Percentiles rank a stretch among this genome's conserved stretches.
Conservation (phyloP, 2,888 invertebrate genomes). For the Chironomus riparius region DNA sequence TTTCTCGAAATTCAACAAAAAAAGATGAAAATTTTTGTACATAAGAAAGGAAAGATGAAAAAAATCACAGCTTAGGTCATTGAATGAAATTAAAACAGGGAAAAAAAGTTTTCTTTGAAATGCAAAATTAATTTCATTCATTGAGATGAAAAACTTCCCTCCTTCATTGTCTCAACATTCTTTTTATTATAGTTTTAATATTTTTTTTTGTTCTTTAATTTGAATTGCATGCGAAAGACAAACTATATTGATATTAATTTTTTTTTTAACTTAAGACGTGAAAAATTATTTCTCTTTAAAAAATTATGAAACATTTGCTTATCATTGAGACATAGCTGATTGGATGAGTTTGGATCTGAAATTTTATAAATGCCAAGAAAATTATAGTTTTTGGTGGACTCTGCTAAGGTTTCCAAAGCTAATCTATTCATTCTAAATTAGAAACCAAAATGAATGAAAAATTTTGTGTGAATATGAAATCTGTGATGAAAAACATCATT, state of each 20-base stretch:
- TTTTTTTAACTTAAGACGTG: background rate
- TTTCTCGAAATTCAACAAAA: background rate
- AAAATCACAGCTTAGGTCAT: conserved; percentile 23
- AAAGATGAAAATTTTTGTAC: background rate
- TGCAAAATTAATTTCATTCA: conserved; percentile 23
- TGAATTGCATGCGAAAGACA: conserved; percentile 12
- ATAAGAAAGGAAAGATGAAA: background rate
- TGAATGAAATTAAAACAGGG: conserved; percentile 22
- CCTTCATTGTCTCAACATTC: background rate
- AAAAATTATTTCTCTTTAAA: no score
- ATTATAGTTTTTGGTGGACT: no score
- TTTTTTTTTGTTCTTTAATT: background rate
- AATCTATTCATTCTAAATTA: no score
- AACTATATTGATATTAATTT: background rate
- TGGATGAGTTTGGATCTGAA: no score
- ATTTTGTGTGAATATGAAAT: no score
- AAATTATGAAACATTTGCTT: no score
- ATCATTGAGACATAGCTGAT: no score
- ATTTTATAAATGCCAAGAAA: no score
- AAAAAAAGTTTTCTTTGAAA: background rate
- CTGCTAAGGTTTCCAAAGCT: no score
- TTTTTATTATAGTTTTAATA: no score
- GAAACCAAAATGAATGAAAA: no score
- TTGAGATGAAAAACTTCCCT: background rate
- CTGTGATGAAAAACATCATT: no score